A percentile compares a stretch with the other conserved stretches of the same genome.
These are phyloP conservation scores for Hydrotaea diabolus DNA, from an alignment of 2,888 invertebrate species.

Conservation along the genomic window DNA sequence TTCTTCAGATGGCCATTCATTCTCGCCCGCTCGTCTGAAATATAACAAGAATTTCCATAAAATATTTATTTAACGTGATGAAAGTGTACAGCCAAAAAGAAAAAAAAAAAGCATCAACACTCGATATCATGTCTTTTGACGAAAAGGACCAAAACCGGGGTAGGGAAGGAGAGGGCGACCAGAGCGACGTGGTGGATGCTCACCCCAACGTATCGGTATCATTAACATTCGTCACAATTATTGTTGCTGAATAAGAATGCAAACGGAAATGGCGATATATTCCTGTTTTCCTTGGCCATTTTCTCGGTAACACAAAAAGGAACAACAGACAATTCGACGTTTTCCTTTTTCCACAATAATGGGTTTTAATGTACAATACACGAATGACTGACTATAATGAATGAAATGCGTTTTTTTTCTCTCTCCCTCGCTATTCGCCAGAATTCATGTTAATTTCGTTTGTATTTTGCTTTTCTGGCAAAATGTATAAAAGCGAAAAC, in stretches of 20 bases:
- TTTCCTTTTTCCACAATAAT: not conserved
- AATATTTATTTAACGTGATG: slow-evolving; percentile 46
- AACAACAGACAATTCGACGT: not conserved
- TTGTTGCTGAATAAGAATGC: not conserved
- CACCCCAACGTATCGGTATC: not conserved
- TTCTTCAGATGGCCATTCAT: not conserved
- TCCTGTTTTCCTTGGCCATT: not conserved
- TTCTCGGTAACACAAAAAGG: not conserved
- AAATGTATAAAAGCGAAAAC: not conserved
- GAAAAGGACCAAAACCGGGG: not conserved
- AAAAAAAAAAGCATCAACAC: slow-evolving; percentile 29
- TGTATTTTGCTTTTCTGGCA: not conserved
- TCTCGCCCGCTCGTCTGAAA: not conserved
- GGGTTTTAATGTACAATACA: not conserved
- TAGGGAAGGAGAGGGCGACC: not conserved
- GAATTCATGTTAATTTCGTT: too few species aligned
- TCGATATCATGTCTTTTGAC: not conserved
- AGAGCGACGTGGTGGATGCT: not conserved
- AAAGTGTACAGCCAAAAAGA: slow-evolving; percentile 16
- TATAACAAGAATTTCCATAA: slow-evolving; percentile 11
- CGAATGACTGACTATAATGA: not conserved
- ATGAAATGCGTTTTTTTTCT: not conserved
- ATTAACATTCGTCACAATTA: slow-evolving; percentile 31
- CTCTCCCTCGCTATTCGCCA: not conserved
- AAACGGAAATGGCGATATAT: not conserved